Conservation (phyloP, 2,113 vertebrate genomes). For the Nannospalax galili region DNA sequence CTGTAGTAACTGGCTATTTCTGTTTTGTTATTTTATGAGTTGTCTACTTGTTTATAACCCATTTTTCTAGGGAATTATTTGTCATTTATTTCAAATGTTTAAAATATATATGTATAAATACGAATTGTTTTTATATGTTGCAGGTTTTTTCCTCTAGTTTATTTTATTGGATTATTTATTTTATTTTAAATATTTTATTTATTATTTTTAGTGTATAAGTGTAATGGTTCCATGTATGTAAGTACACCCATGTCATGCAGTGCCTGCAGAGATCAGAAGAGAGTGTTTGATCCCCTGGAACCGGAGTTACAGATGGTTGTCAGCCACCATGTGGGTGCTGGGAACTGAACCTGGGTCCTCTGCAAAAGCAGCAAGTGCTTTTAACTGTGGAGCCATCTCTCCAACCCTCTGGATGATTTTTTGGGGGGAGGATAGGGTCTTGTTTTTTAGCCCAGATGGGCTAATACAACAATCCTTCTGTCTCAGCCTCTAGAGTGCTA, state of each 20-base stretch:
- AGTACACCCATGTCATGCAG: too few relatives aligned
- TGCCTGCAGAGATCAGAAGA: too few relatives aligned
- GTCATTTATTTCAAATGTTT: slow-evolving; percentile 46
- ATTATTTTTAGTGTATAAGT: too few relatives aligned
- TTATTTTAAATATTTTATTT: too few relatives aligned
- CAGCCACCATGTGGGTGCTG: too few relatives aligned
- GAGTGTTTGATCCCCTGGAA: too few relatives aligned
- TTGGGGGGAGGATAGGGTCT: not conserved
- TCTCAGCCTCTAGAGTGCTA: not conserved
- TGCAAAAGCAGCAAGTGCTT: too few relatives aligned
- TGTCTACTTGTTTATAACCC: not conserved
- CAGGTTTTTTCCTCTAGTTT: not conserved
- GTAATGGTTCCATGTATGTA: too few relatives aligned
- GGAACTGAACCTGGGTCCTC: too few relatives aligned
- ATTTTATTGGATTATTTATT: not conserved
- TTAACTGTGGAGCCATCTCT: too few relatives aligned
- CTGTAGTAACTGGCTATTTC: not conserved
- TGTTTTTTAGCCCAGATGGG: not conserved
- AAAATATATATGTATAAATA: not conserved
- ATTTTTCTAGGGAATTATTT: slow-evolving; percentile 17
- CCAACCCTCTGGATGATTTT: too few relatives aligned
- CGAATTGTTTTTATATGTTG: not conserved
- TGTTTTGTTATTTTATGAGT: slow-evolving; percentile 41
- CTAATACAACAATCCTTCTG: not conserved
- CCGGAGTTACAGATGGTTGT: too few relatives aligned